Percentiles rank a stretch among this genome's conserved stretches.
Evolutionary conservation across 2,797 vertebrate genomes (phyloP).

Genomic region (Catostomus latipinnis): DNA sequence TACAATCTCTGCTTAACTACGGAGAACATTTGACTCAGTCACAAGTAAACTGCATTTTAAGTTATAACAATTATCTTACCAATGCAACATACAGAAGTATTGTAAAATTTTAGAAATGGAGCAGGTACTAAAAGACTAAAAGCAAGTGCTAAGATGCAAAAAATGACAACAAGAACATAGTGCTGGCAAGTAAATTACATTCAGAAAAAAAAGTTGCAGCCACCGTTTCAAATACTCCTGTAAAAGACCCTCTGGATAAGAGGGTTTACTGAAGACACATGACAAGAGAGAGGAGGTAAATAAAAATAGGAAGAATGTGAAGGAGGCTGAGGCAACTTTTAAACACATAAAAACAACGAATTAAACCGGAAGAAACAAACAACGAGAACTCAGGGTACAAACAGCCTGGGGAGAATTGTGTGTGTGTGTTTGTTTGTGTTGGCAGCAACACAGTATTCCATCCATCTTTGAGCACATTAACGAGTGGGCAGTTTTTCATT

Average conservation of each 20-base stretch:
- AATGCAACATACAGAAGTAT: not conserved
- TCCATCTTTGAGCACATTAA: constrained; percentile 66
- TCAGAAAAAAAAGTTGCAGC: not conserved
- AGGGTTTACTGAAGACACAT: not conserved
- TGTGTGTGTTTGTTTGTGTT: not conserved
- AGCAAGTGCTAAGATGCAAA: too few relatives aligned
- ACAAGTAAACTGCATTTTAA: not conserved
- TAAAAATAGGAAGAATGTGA: not conserved
- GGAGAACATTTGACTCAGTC: not conserved
- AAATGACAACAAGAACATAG: too few relatives aligned
- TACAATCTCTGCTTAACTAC: not conserved
- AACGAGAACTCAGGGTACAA: not conserved
- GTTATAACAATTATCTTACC: not conserved
- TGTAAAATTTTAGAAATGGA: not conserved
- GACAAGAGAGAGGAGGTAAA: not conserved
- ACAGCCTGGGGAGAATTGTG: not conserved
- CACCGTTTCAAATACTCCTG: not conserved
- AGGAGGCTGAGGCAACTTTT: not conserved
- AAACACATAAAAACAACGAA: not conserved
- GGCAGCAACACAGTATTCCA: constrained; percentile 49
- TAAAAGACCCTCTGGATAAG: not conserved
- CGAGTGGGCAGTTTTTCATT: constrained; percentile 65
- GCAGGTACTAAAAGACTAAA: not conserved
- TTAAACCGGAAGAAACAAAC: not conserved
- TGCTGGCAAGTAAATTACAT: not conserved